A percentile compares a stretch with the other conserved stretches of the same genome.
Evolutionary conservation across 2,888 invertebrate species (phyloP).

Genomic region (Phyto melanocephala): DNA sequence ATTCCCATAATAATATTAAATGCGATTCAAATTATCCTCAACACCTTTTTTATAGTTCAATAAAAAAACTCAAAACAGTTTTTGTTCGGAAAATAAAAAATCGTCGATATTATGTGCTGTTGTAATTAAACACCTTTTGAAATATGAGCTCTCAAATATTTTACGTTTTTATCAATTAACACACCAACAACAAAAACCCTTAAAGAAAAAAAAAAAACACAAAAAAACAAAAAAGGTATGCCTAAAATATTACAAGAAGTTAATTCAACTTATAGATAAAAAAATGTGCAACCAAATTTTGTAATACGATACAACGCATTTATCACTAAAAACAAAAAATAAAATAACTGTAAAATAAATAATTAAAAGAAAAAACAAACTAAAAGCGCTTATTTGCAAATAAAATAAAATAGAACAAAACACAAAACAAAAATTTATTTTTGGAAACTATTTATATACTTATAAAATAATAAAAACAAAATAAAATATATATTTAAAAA

Average conservation of each 20-base stretch:
- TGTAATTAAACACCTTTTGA: conserved; percentile 47
- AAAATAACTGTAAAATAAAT: not conserved
- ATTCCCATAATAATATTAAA: too few relatives aligned
- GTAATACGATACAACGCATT: conserved; percentile 50
- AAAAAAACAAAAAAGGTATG: not conserved
- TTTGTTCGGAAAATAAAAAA: conserved; percentile 27
- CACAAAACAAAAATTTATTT: conserved; percentile 25
- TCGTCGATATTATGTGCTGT: conserved; percentile 37
- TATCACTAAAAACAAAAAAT: not conserved
- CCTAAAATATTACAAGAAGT: conserved; percentile 19
- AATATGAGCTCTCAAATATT: conserved; percentile 59
- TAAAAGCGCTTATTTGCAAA: conserved; percentile 59
- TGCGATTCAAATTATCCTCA: too few relatives aligned
- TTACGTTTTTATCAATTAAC: conserved; percentile 42
- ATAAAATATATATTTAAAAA: not conserved
- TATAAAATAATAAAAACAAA: not conserved
- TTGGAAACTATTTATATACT: not conserved
- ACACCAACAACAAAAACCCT: conserved; percentile 21
- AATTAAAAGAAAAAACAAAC: conserved; percentile 13
- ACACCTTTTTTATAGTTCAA: too few relatives aligned
- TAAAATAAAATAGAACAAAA: conserved; percentile 41
- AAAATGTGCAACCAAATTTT: conserved; percentile 50
- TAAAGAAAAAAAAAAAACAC: conserved; percentile 22
- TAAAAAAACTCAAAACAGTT: not conserved
- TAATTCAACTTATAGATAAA: conserved; percentile 27